Evolutionary conservation across 2,113 vertebrate species (phyloP), one percentile per base, ranked within the genome.

Genomic region (Charina bottae): DNA sequence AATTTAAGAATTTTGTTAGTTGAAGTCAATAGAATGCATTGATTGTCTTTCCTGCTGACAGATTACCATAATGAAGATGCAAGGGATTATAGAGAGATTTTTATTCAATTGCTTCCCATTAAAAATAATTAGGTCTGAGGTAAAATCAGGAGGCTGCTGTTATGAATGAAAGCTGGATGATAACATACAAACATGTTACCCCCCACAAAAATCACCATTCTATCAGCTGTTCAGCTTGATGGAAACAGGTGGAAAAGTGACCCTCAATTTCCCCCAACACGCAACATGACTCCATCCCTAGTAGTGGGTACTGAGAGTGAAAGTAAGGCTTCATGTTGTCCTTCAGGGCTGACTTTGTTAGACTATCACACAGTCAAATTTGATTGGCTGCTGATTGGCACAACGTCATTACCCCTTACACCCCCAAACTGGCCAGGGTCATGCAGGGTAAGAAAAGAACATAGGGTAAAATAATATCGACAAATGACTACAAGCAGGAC

Each of bases 1-100:
- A 94, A 96, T 83, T 58, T 85, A 93, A 96, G 91, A 88, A 94
- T 93, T 89, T 95, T 97, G 93, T 95, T 97, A 95, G 96, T 96
- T 96, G 94, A 96, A 97, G 96, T 94, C 83, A 93, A 95, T 96
- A 96, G 24, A 94, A 85, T 95, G 86, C 91, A 93, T 89, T 92
- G 85, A 88, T 95, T 96, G 93, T 28, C 92, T 95, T 92, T 92
- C 93, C 87, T 94, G 83, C 83, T 90, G 90, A 49, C 28, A 90
- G 92, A 85, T 92, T 88, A 93, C n/a, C 72, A 90, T 90, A 59
- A 28, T 37, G 59, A 92, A 58, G 91, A 90, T 46, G 92, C 96
- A 94, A 59, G n/a, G 37, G 33, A 62, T 92, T 89, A 89, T 89
- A 85, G 84, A 89, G 91, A 85, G 59, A 85, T 89, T 92, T 33